Evolutionary conservation across 64 coral and sea anemone species (phyloP), one percentile per base, ranked within the genome.

Genomic region (Pachyseris speciosa): DNA sequence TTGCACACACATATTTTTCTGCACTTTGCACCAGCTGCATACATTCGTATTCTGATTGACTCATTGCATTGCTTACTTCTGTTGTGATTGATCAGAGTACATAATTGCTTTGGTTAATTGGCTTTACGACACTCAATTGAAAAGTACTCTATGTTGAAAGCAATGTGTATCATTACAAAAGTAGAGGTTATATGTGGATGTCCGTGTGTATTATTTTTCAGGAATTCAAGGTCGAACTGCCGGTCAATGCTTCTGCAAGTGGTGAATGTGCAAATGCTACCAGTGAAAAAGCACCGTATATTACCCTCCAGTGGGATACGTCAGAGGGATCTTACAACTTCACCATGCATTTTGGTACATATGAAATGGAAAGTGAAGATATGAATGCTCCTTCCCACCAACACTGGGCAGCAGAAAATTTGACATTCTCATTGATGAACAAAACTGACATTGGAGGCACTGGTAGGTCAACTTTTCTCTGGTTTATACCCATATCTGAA

Each of bases 381-480:
- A 5, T 30, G 43, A 27, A 49, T 10, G 1, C 26, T 19, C 7
- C 57, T n/a, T 45, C 12, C 10, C 5, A 42, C 15, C 12, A 28
- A 20, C 19, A 22, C 32, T 80, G 75, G 75, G 28, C 49, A 17
- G 75, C 75, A 37, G 49, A 49, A 37, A 80, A 80, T 58, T 22
- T 80, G 33, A 39, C 51, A 58, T 80, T 80, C 19, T 80, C 75
- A 55, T 37, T 80, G 75, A 58, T n/a, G n/a, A n/a, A n/a, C n/a
- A n/a, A 0, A 59, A 24, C 32, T 30, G 2, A 16, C 2, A 9
- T n/a, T 75, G 42, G 42, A 25, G 0, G 0, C 43, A n/a, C 16
- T 25, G 51, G 75, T 80, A 57, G 36, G 75, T 59, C 17, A 24
- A 37, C 5, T 31, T 58, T 9, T 80, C 12, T 20, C n/a, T 19